Percentiles rank a stretch among this genome's conserved stretches.
These are phyloP conservation scores for Telmatochromis sp. DNA, from an alignment of 2,113 vertebrate genomes.

Conservation along the genomic window DNA sequence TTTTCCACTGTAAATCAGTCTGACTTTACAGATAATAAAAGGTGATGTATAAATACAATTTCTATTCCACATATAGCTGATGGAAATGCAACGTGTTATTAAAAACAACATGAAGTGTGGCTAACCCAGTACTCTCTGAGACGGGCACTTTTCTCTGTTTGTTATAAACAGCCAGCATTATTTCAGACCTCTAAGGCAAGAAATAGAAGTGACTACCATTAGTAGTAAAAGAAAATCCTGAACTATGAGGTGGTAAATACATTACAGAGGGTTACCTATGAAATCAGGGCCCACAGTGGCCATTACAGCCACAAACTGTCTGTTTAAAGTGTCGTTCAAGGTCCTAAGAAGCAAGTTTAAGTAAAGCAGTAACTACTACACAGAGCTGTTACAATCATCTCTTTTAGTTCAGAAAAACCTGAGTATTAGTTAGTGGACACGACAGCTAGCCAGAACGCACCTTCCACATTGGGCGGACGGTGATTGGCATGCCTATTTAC, in stretches of 20 bases:
- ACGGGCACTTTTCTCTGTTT: neutral
- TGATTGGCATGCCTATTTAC: neutral
- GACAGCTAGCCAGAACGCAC: neutral
- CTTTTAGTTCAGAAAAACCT: neutral
- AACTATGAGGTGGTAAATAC: neutral
- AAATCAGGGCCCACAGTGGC: neutral
- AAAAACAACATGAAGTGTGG: neutral
- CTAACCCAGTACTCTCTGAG: neutral
- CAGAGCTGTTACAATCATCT: neutral
- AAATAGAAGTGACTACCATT: neutral
- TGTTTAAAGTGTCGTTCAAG: neutral
- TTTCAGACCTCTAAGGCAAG: neutral
- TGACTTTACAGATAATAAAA: neutral
- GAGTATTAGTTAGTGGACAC: neutral
- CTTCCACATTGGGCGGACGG: neutral
- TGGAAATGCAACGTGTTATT: neutral
- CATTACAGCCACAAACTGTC: neutral
- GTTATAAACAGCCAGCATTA: neutral
- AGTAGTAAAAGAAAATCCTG: neutral
- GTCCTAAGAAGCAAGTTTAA: neutral
- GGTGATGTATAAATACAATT: neutral
- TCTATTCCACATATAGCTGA: neutral
- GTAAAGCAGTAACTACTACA: neutral
- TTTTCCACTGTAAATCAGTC: neutral
- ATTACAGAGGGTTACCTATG: neutral